Percentiles rank a stretch among this genome's conserved stretches.
Evolutionary conservation across 2,888 invertebrate species (phyloP).

Genomic region (Esperia sulphurella): DNA sequence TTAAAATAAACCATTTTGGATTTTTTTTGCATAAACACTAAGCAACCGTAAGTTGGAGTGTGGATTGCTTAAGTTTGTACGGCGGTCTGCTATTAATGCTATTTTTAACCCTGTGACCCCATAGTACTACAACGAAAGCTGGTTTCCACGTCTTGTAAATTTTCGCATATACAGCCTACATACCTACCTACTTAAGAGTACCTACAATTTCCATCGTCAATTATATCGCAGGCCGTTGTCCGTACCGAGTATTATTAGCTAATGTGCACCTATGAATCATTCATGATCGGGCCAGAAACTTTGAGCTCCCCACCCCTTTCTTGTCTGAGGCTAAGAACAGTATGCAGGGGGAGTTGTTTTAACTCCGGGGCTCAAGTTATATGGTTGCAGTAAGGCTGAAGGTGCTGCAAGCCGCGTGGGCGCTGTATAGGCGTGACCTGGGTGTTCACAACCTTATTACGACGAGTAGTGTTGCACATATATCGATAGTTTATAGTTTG

Average conservation of each 20-base stretch:
- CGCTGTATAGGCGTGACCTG: conserved; percentile 7
- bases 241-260: conserved; percentile 17
- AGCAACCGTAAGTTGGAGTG: no score
- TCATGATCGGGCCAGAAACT: conserved; percentile 12
- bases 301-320: not conserved
- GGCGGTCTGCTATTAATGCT: no score
- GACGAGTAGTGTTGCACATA: not conserved
- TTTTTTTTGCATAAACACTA: no score
- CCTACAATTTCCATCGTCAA: not conserved
- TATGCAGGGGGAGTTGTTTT: not conserved
- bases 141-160: no score
- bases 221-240: not conserved
- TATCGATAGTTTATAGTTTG: not conserved
- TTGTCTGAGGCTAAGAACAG: conserved; percentile 1
- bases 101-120: no score
- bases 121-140: no score
- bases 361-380: not conserved
- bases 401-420: conserved; percentile 15
- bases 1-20: no score
- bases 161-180: no score
- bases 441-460: conserved; percentile 2
- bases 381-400: not conserved
- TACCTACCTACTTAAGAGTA: not conserved
- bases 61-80: no score
- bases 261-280: conserved; percentile 26